Conservation (phyloP, 64 coral and sea anemone species). For the Pocillopora damicornis region DNA sequence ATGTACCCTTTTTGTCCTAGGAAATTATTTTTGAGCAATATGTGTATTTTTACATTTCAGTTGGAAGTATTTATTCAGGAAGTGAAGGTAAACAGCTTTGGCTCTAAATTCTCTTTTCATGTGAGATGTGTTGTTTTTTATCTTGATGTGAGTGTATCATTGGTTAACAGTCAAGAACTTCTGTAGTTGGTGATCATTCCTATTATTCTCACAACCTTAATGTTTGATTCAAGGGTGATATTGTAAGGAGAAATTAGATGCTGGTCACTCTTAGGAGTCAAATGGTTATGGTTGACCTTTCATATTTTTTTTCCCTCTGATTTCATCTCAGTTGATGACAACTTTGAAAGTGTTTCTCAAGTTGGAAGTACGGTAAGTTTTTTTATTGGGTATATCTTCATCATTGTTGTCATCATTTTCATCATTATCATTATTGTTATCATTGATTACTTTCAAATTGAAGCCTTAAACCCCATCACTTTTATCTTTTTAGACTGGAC, state of each 20-base stretch:
- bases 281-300: too few relatives aligned
- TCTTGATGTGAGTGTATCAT: too few relatives aligned
- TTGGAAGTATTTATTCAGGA: constrained; percentile 18
- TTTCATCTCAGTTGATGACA: constrained; percentile 44
- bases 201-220: too few relatives aligned
- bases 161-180: too few relatives aligned
- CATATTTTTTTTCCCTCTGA: not conserved
- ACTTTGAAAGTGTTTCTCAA: constrained; percentile 74
- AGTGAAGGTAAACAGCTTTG: not conserved
- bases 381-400: not conserved
- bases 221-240: too few relatives aligned
- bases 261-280: too few relatives aligned
- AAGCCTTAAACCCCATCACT: not conserved
- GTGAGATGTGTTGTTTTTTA: not conserved
- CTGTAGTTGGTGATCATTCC: too few relatives aligned
- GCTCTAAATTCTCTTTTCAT: not conserved
- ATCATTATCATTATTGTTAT: not conserved
- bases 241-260: too few relatives aligned
- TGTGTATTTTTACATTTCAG: not conserved
- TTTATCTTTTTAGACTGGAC: constrained; percentile 28
- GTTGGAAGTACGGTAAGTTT: constrained; percentile 46
- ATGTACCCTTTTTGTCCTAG: not conserved
- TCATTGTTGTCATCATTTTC: not conserved
- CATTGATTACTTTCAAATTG: not conserved
- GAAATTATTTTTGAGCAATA: not conserved